Evolutionary conservation across 1,140 invertebrate genomes (phyloP).

Genomic region (Agrypnia vestita): DNA sequence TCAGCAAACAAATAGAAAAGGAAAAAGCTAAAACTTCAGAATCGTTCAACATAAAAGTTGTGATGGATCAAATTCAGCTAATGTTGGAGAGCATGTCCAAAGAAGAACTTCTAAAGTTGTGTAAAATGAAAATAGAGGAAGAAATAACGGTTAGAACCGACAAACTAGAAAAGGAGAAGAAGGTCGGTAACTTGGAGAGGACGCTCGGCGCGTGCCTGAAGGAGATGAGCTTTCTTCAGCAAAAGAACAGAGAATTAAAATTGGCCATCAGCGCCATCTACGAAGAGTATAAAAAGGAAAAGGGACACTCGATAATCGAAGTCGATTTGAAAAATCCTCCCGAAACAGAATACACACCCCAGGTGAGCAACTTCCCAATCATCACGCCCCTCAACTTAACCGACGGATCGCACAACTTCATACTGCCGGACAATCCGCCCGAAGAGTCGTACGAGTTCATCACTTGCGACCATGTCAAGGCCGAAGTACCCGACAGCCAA

Average conservation of each 20-base stretch:
- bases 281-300: conserved; percentile 5
- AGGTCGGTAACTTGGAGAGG: background rate
- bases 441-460: background rate
- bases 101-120: background rate
- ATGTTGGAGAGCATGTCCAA: background rate
- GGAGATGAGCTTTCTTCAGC: background rate
- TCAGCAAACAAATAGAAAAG: background rate
- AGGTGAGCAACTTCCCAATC: background rate
- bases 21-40: background rate
- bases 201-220: background rate
- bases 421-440: conserved; percentile 12
- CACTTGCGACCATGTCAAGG: background rate
- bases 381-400: background rate
- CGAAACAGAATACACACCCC: background rate
- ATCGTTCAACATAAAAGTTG: background rate
- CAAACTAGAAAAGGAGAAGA: background rate
- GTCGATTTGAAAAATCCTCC: background rate
- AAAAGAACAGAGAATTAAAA: conserved; percentile 14
- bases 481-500: background rate
- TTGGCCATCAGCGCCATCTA: background rate
- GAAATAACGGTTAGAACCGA: background rate
- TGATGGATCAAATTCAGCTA: conserved; percentile 7
- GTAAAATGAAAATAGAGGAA: conserved; percentile 14
- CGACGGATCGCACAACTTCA: background rate
- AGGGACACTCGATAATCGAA: too few relatives aligned